Evolutionary conservation across 2,113 vertebrate species (phyloP).

Genomic region (Poecilia latipinna): DNA sequence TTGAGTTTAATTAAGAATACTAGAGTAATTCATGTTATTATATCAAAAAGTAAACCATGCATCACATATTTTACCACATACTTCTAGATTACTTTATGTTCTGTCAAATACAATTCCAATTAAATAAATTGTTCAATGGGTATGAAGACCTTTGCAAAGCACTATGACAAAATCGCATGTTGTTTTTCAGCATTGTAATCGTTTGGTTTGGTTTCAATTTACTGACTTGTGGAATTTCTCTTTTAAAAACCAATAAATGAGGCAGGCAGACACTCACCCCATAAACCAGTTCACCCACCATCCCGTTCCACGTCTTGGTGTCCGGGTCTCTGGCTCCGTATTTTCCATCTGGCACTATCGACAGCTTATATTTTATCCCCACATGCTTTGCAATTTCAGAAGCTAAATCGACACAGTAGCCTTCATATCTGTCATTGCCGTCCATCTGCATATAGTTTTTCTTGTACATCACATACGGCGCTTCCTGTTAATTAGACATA

Average conservation of each 20-base stretch:
- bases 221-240: not conserved
- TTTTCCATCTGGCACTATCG: slow-evolving; percentile 94
- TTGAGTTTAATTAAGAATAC: too few relatives aligned
- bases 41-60: too few relatives aligned
- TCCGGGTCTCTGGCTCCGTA: slow-evolving; percentile 97
- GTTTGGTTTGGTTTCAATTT: slow-evolving; percentile 3
- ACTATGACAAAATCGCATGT: not conserved
- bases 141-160: not conserved
- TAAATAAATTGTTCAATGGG: too few relatives aligned
- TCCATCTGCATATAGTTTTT: slow-evolving; percentile 95
- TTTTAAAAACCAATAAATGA: not conserved
- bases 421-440: slow-evolving; percentile 98
- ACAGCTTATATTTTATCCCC: slow-evolving; percentile 97
- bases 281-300: slow-evolving; percentile 99
- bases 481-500: slow-evolving; percentile 92
- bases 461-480: slow-evolving; percentile 99
- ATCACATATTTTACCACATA: too few relatives aligned
- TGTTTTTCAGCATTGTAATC: not conserved
- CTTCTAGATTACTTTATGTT: not conserved
- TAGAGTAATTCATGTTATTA: too few relatives aligned
- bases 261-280: slow-evolving; percentile 87
- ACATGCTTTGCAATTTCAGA: slow-evolving; percentile 99
- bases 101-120: not conserved
- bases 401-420: slow-evolving; percentile 99
- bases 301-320: slow-evolving; percentile 99